Evolutionary conservation across 2,888 invertebrate genomes (phyloP), one percentile per base, ranked within the genome.

Genomic region (Myopa tessellatipennis): DNA sequence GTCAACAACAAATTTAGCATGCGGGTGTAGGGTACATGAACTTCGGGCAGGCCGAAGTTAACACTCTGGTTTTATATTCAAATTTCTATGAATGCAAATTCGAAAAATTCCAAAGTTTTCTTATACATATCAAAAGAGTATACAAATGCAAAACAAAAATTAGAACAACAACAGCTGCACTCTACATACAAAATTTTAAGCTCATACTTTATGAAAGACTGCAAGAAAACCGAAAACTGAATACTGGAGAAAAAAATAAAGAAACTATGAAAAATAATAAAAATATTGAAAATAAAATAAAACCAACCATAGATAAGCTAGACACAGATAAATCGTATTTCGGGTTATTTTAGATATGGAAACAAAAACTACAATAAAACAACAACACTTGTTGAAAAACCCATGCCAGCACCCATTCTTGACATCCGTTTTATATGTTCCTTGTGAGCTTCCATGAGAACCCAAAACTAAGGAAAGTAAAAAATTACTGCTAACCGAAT

Each of bases 401-500:
- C 5, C 45, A 40, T 69, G 4, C 18, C 18, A 67, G 50, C 45
- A 16, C 50, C 34, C 40, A 36, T 67, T 60, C 16, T 60, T 38
- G 61, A 72, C 72, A 60, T 50, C 67, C 36, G 4, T 18, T 7
- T 5, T 2, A n/a, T 4, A 3, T 12, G 55, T 55, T 12, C 1
- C 55, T 55, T 55, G 8, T 8, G 16, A 16, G 26, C 26, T 26
- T 26, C 26, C 26, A 26, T 26, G 2, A 26, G 26, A 26, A 26
- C 26, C 26, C 26, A 55, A 60, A 12, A 60, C 63, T 34, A 26
- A 8, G 8, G 18, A 38, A 14, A 16, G 36, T 34, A 52, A 55
- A 55, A 73, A 67, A 63, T 78, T 76, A 60, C 86, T 86, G 84
- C 82, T 83, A 86, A 86, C 84, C 85, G 82, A 85, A 86, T 86